Evolutionary conservation across 2,113 vertebrate species (phyloP).

Genomic region (Montifringilla adamsi): DNA sequence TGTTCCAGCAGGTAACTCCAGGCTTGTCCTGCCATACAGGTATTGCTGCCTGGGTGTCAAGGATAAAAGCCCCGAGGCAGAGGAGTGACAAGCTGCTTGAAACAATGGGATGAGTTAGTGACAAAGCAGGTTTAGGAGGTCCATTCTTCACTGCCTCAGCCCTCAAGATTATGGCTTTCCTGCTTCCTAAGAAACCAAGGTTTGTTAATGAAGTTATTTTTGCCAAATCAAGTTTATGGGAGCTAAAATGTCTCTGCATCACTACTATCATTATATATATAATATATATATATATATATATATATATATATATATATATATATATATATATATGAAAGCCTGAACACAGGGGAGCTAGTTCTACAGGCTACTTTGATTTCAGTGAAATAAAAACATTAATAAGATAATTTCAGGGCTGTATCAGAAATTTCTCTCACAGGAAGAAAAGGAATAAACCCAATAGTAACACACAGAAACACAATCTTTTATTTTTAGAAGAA

Average conservation of each 20-base stretch:
- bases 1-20: background rate
- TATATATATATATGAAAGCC: background rate
- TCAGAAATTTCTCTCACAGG: background rate
- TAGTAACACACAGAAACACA: background rate
- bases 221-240: background rate
- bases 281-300: too few relatives aligned
- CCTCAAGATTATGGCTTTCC: background rate
- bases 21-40: background rate
- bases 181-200: background rate
- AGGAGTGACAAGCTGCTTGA: background rate
- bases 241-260: background rate
- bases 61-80: background rate
- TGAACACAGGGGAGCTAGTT: background rate
- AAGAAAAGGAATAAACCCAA: background rate
- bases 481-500: conserved; percentile 31
- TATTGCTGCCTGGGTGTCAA: background rate
- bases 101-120: background rate
- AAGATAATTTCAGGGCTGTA: background rate
- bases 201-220: background rate
- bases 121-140: background rate
- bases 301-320: too few relatives aligned
- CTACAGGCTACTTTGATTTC: background rate
- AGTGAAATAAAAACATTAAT: background rate
- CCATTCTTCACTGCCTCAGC: background rate
- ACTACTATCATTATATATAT: background rate